Evolutionary conservation across 2,888 invertebrate species (phyloP), one percentile per base, ranked within the genome.

Genomic region (Trissoscelio sp.): DNA sequence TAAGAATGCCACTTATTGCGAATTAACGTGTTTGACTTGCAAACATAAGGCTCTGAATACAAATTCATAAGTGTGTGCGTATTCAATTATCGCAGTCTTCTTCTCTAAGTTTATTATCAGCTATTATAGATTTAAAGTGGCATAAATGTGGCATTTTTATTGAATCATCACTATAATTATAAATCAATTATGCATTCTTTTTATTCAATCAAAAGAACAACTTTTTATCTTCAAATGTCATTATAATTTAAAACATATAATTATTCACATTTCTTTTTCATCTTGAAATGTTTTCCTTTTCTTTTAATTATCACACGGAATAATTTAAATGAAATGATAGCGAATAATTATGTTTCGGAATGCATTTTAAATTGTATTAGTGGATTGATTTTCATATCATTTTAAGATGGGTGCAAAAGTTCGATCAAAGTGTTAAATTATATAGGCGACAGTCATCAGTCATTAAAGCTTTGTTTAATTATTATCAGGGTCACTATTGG

Each of bases 391-490:
- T 48, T 72, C 37, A 39, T 51, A 28, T 44, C 12, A 24, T 34
- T 34, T 34, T 34, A 4, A 34, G 11, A 34, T 34, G 2, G 34
- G 34, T 34, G 11, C 34, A 34, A 34, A 34, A 4, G 34, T 34
- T 9, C 34, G 34, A 34, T 34, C 34, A 34, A 34, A 34, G 55
- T 64, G 73, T 73, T 64, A 44, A 55, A 73, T 62, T 73, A 72
- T 58, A 48, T 16, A 60, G 48, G 31, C 73, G 16, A 4, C 73
- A 64, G 55, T 34, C 62, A 22, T 64, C 22, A 55, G 31, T 48
- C 42, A 70, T 58, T 58, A n/a, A n/a, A 58, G 24, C 34, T 24
- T 24, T 24, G 6, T 24, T 3, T 24, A 24, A 24, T 73, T 62
- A 62, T n/a, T 11, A 72, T 18, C 39, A 31, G n/a, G 62, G 73